These are phyloP conservation scores for Thrips palmi DNA, from an alignment of 1,140 invertebrate species.

Conservation along the genomic window DNA sequence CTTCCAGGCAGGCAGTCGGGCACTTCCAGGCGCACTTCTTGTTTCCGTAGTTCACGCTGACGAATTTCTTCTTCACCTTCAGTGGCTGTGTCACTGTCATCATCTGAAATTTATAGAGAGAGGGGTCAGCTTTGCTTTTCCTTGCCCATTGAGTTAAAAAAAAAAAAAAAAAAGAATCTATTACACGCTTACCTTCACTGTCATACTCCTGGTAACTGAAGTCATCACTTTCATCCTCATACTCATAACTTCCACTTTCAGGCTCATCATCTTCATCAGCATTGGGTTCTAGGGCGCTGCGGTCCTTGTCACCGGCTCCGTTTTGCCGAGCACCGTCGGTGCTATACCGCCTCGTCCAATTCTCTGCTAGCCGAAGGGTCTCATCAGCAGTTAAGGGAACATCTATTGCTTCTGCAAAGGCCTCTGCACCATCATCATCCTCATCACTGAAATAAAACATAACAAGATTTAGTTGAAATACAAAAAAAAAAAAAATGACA, in stretches of 20 bases:
- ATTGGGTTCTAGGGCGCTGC: neutral
- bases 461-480: slow-evolving; percentile 12
- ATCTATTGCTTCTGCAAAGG: slow-evolving; percentile 37
- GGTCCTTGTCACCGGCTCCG: neutral
- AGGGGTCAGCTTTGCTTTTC: slow-evolving; percentile 18
- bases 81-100: slow-evolving; percentile 49
- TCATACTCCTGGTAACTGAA: slow-evolving; percentile 39
- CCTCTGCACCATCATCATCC: slow-evolving; percentile 36
- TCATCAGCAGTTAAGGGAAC: slow-evolving; percentile 39
- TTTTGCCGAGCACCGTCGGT: slow-evolving; percentile 14
- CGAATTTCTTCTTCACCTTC: slow-evolving; percentile 51
- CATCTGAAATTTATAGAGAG: slow-evolving; percentile 28
- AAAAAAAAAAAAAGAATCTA: slow-evolving; percentile 7
- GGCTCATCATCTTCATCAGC: slow-evolving; percentile 16
- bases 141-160: slow-evolving; percentile 6
- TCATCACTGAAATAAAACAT: slow-evolving; percentile 24
- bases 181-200: slow-evolving; percentile 32
- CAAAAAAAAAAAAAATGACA: slow-evolving; percentile 7
- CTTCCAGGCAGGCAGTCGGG: slow-evolving; percentile 29
- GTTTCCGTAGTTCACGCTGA: slow-evolving; percentile 40
- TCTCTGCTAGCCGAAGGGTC: slow-evolving; percentile 40
- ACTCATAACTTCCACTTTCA: slow-evolving; percentile 23
- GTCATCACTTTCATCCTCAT: slow-evolving; percentile 36
- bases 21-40: slow-evolving; percentile 45
- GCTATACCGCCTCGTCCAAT: slow-evolving; percentile 33